phyloP scores from a whole-genome alignment of 2,888 invertebrate genomes.

The Cephonodes hylas region DNA sequence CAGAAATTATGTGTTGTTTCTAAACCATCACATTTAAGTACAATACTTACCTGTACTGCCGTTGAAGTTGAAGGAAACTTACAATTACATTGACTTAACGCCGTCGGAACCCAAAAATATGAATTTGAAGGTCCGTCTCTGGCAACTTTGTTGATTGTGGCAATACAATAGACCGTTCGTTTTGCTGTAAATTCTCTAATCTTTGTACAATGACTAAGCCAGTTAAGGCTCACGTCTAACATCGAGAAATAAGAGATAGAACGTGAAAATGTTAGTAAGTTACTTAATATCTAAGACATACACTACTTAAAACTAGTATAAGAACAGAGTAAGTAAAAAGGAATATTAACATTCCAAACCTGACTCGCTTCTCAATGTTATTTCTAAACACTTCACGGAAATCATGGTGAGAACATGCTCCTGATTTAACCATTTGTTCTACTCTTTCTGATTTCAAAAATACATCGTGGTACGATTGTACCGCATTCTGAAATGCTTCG shows the following conservation, averaged over 20 bases:
- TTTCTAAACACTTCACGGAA: constrained; percentile 97
- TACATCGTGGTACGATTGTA: constrained; percentile 97
- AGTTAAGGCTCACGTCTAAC: constrained; percentile 6
- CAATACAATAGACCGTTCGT: background rate
- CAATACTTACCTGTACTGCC: background rate
- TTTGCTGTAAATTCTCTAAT: background rate
- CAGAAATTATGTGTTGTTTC: background rate
- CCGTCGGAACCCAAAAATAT: background rate
- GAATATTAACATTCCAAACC: constrained; percentile 72
- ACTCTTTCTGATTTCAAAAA: constrained; percentile 98
- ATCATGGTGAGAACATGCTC: constrained; percentile 98
- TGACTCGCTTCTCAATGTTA: constrained; percentile 98
- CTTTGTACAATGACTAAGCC: constrained; percentile 6
- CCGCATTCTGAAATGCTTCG: constrained; percentile 99
- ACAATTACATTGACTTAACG: background rate
- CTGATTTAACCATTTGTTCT: constrained; percentile 97
- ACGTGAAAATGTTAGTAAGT: constrained; percentile 8
- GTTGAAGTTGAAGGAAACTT: background rate
- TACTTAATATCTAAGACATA: constrained; percentile 11
- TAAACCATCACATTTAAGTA: background rate
- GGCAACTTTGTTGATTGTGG: background rate
- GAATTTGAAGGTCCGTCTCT: background rate
- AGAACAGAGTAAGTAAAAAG: constrained; percentile 14
- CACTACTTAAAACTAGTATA: constrained; percentile 12
- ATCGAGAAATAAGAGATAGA: constrained; percentile 8